phyloP scores from a whole-genome alignment of 1,140 invertebrate genomes.

The Drosophila insularis region DNA sequence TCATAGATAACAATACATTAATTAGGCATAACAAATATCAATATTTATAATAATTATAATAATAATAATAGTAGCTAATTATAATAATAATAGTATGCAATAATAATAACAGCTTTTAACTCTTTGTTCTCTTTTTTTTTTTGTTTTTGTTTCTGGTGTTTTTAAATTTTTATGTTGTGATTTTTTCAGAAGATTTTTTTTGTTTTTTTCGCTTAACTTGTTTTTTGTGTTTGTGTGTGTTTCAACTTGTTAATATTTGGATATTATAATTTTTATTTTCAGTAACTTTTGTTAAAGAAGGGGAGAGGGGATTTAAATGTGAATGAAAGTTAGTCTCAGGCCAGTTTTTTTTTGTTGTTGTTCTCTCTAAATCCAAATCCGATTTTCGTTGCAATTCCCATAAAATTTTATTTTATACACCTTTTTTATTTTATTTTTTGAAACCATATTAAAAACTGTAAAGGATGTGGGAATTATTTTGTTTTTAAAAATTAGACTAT shows the following conservation, averaged over 20 bases:
- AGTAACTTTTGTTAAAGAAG: neutral
- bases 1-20: constrained; percentile 76
- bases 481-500: no score
- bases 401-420: neutral
- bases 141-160: constrained; percentile 8
- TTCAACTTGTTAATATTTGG: constrained; percentile 46
- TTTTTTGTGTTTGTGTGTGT: constrained; percentile 21
- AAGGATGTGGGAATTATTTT: neutral
- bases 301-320: no score
- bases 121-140: constrained; percentile 47
- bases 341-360: no score
- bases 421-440: neutral
- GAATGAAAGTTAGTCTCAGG: no score
- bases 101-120: constrained; percentile 72
- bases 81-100: constrained; percentile 55
- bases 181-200: constrained; percentile 19
- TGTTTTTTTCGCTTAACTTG: constrained; percentile 19
- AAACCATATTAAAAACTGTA: neutral
- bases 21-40: constrained; percentile 76
- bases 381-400: constrained; percentile 3
- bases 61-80: constrained; percentile 42
- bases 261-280: constrained; percentile 29
- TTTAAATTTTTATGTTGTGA: constrained; percentile 25
- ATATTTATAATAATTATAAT: constrained; percentile 67
- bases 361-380: neutral